Evolutionary conservation across 1,140 invertebrate species (phyloP), one percentile per base, ranked within the genome.

Genomic region (Gryllus bimaculatus): DNA sequence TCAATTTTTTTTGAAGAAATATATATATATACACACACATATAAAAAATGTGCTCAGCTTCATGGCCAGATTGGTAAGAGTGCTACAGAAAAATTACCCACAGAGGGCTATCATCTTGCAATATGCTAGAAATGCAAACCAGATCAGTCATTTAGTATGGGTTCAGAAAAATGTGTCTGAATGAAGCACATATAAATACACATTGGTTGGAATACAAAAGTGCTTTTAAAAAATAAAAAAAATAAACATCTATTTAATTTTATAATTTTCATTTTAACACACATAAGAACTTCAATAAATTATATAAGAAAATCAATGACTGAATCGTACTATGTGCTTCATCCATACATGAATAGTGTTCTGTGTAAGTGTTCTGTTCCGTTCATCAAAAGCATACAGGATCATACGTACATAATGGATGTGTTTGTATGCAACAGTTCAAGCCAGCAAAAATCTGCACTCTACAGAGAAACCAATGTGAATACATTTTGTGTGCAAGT

Each of bases 111-210:
- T 79, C 78, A 76, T 75, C 73, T 79, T 79, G 75, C 79, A 79
- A 79, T 79, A 79, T 79, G 79, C 79, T 79, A 79, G 79, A 79
- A 66, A 79, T 79, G 79, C 79, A 79, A 79, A 79, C 74, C 79
- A 75, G 74, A 79, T 79, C 79, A 79, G 75, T 79, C 79, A 79
- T 75, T 79, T 79, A 79, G 74, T 79, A 49, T 26, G 47, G 78
- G 78, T 13, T 66, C 54, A 66, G 54, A 66, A 18, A 66, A 18
- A 66, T 66, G 54, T 66, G 54, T 66, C 54, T 13, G 54, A 66
- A 66, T 66, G 10, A 66, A 66, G 54, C 54, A 66, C 10, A 18
- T 66, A 66, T 3, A 66, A 66, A 7, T 66, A 66, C 10, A 18
- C 18, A 66, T 66, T 13, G 54, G 0, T 18, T 18, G 7, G 54